These are phyloP conservation scores for Xestia rhomboidea DNA, from an alignment of 2,888 invertebrate genomes.

Conservation along the genomic window DNA sequence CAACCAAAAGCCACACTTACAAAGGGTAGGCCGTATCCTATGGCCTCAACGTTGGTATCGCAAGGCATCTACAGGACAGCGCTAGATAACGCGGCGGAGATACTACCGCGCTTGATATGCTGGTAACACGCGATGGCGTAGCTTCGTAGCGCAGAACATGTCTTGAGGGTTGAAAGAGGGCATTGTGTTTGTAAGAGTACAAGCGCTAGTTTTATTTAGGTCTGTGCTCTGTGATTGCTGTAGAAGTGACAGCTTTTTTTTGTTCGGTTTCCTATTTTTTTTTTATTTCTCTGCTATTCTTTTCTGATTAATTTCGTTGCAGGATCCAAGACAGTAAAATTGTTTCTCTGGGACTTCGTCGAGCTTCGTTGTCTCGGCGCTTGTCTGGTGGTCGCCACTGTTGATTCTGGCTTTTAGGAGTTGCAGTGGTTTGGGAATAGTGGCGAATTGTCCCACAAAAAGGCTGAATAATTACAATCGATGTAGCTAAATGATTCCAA, in stretches of 20 bases:
- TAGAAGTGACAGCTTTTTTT: neutral
- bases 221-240: neutral
- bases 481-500: neutral
- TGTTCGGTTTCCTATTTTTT: too few species aligned
- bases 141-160: conserved; percentile 22
- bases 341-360: too few species aligned
- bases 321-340: too few species aligned
- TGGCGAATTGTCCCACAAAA: too few species aligned
- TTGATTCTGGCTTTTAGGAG: too few species aligned
- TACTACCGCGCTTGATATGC: conserved; percentile 67
- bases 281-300: too few species aligned
- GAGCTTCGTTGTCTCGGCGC: too few species aligned
- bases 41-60: conserved; percentile 49
- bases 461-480: too few species aligned
- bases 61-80: conserved; percentile 64
- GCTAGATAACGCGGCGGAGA: conserved; percentile 60
- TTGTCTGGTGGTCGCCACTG: too few species aligned
- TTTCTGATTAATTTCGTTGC: too few species aligned
- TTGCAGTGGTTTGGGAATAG: too few species aligned
- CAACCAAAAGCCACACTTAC: conserved; percentile 38
- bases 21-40: conserved; percentile 49
- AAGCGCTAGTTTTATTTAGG: neutral
- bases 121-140: conserved; percentile 59
- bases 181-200: neutral
- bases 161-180: conserved; percentile 27